Base-by-base conservation (phyloP, 2,797 vertebrate species). In the Acanthiza pusilla region DNA sequence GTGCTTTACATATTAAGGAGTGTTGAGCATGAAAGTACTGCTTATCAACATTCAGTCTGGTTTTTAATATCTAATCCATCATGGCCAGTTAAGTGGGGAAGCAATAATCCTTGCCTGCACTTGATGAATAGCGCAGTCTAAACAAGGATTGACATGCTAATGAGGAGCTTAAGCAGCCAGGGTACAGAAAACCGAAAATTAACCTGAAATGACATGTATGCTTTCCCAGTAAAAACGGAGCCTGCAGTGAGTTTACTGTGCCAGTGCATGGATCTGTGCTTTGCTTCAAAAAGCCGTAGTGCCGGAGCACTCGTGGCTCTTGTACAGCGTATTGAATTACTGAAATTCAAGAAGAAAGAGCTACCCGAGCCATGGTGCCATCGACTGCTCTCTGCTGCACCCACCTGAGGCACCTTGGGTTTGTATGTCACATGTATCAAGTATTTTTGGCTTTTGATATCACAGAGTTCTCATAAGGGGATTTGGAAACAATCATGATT, bases 401-500 rank as follows among this genome's bases (percentile, higher is more conserved):
- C 1, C 7, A 60, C 72, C 57, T 7, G 15, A 98, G 93, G 67
- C 97, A 92, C 61, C 80, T 92, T 47, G 97, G 62, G 47, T 96
- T 97, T 91, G 97, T 93, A 30, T 85, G 95, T 58, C 58, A 27
- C 38, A 22, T 19, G 5, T 23, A 43, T 57, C 9, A 51, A 38
- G 50, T 65, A 7, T 13, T 63, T 63, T 89, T 91, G 51, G 96
- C 96, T 96, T 96, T 97, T 83, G 97, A 96, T 21, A 93, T 94
- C 74, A 97, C 96, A 74, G 94, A 97, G 88, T 94, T 97, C 77
- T 97, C 96, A 55, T 82, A 81, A 73, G 88, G 89, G 65, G 94
- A 94, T 50, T 97, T 88, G 13, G 97, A 97, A 89, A 87, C 84
- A 79, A 96, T 95, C 51, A 94, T 34, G 38, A 95, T 95, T 91